Base-by-base conservation (phyloP, 2,113 vertebrate species). In the Dicrurus megarhynchus region DNA sequence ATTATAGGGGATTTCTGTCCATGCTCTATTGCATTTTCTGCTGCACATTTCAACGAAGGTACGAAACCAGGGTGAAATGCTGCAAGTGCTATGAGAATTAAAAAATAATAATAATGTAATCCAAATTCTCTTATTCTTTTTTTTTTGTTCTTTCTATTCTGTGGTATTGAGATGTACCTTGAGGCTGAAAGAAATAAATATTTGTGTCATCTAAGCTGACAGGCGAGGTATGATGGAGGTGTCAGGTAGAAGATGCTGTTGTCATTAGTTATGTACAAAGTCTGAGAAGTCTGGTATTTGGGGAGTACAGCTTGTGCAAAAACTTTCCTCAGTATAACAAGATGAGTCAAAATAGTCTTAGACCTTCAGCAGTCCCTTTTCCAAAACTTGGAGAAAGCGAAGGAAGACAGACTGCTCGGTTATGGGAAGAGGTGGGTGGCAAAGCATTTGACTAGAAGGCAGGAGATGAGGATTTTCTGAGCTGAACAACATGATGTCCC, bases 41-140 rank as follows among this genome's bases (percentile, higher is more conserved):
- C 11, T 39, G 22, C 3, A 23, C 0, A 0, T 42, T 68, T 68
- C 22, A 64, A 21, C 1, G 3, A 60, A 33, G 16, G 7, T 53
- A 49, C 5, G 5, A 52, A 37, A 73, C 9, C 32, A 52, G 19
- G n/a, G 67, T n/a, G 17, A 90, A 83, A 68, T 47, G 20, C 44
- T 70, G 16, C 23, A 65, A 60, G 12, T 8, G 2, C 41, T 84
- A 6, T 59, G 21, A 63, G 47, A 60, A 63, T 59, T 74, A 9
- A 83, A 26, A 44, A 28, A 53, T 46, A 69, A 3, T 52, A 46
- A 27, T 13, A 53, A 46, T 63, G 65, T 9, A 76, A 73, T 39
- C 2, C 6, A 69, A 89, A 80, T 63, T 18, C 0, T 24, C 3
- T 22, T 22, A 6, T 13, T 33, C 0, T 1, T 14, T 27, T 28